Conservation (phyloP, 2,797 vertebrate genomes). For the Carapus acus region DNA sequence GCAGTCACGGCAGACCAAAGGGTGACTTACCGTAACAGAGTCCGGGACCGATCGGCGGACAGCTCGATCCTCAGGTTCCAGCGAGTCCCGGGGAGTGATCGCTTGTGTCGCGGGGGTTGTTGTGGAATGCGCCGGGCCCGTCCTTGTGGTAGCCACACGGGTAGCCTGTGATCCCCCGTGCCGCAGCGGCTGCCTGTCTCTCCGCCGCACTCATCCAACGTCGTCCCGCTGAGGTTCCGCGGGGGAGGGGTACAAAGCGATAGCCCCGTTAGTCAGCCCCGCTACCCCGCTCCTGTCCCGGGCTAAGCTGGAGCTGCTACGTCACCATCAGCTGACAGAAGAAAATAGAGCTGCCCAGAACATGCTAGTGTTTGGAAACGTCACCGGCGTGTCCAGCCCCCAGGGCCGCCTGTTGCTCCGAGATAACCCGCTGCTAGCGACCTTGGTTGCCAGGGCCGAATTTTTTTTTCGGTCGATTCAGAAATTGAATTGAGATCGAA, state of each 20-base stretch:
- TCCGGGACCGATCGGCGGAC: slow-evolving; percentile 5
- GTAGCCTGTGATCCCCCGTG: slow-evolving; percentile 8
- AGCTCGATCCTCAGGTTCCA: slow-evolving; percentile 11
- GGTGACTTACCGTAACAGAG: slow-evolving; percentile 40
- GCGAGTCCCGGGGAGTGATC: neutral
- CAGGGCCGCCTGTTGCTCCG: slow-evolving; percentile 16
- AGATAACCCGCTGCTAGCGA: slow-evolving; percentile 9
- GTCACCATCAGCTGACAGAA: slow-evolving; percentile 65
- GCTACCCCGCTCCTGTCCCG: slow-evolving; percentile 4
- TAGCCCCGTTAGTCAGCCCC: neutral
- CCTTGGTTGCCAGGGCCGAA: no score
- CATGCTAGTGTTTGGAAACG: slow-evolving; percentile 47
- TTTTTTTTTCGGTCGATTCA: no score
- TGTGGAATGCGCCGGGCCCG: slow-evolving; percentile 10
- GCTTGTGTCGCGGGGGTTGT: neutral
- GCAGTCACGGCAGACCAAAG: neutral
- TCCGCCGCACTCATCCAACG: neutral
- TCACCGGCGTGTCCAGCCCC: slow-evolving; percentile 36
- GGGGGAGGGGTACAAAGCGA: neutral
- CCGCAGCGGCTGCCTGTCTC: neutral
- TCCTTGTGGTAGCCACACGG: slow-evolving; percentile 19
- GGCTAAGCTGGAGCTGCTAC: slow-evolving; percentile 25
- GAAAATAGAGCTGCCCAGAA: slow-evolving; percentile 50
- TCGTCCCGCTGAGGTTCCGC: no score
- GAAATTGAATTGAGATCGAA: no score